These are phyloP conservation scores for Carpatolechia fugitivella DNA, from an alignment of 2,888 invertebrate genomes.

Conservation along the genomic window DNA sequence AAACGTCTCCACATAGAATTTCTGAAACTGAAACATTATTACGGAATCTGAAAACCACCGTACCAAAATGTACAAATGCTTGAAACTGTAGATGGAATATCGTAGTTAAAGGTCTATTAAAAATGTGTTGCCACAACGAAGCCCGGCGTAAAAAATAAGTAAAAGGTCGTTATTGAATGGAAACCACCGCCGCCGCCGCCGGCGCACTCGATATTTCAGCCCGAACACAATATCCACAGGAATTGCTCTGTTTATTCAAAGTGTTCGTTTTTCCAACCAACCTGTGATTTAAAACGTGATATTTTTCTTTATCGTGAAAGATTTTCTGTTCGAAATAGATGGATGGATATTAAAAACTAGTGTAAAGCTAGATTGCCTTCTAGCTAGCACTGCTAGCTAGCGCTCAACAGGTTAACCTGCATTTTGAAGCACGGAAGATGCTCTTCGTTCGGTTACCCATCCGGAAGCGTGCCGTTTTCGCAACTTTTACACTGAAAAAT, in stretches of 20 bases:
- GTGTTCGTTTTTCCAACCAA: neutral
- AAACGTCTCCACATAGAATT: too few relatives aligned
- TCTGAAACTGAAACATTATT: too few relatives aligned
- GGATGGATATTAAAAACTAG: too few relatives aligned
- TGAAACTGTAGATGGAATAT: neutral
- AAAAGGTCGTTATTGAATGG: neutral
- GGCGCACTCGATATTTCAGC: slow-evolving; percentile 3
- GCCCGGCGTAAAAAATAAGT: neutral
- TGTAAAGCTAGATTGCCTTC: too few relatives aligned
- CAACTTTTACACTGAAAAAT: too few relatives aligned
- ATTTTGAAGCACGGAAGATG: too few relatives aligned
- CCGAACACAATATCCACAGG: neutral
- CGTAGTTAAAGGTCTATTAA: neutral
- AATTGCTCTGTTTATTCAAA: neutral
- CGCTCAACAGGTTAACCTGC: too few relatives aligned
- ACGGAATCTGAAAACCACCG: neutral
- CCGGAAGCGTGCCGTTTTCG: too few relatives aligned
- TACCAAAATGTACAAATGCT: neutral
- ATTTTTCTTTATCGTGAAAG: too few relatives aligned
- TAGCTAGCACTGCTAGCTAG: too few relatives aligned
- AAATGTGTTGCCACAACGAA: neutral
- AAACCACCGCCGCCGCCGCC: neutral
- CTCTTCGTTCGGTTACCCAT: too few relatives aligned
- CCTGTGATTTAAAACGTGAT: neutral
- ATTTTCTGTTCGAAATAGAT: too few relatives aligned